Evolutionary conservation across 1,140 invertebrate genomes (phyloP), one percentile per base, ranked within the genome.

Genomic region (Penaeus chinensis): DNA sequence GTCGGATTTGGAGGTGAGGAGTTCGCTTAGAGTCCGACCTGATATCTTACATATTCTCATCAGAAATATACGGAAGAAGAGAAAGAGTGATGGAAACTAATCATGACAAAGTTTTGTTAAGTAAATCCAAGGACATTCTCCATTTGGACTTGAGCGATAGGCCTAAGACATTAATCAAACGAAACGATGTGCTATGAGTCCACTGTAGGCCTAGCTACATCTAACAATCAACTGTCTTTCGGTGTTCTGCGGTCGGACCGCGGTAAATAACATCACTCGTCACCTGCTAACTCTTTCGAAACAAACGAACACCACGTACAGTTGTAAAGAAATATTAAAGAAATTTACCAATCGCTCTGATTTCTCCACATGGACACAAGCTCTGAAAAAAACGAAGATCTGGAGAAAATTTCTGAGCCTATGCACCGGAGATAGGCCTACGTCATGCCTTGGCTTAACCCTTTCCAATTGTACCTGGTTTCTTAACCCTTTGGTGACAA

Each of bases 131-230:
- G 84, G 84, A 37, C 76, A 66, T 42, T 66, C 84, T 66, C 84
- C 76, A 85, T 66, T 85, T 85, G 84, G 84, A 66, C 76, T 78
- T 85, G 78, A 80, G 76, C 84, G 84, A 85, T 85, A 85, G 77
- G 84, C 84, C 84, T 85, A 85, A 85, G 77, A 60, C 84, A 85
- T 85, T 85, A 85, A 85, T 85, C 84, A 85, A 85, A 85, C 84
- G 84, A 85, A 85, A 85, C 84, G 76, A 79, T 85, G 79, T 85
- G 62, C 69, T 85, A 63, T 80, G 84, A 79, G 62, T 74, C 84
- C 54, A 16, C 22, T 32, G 20, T 80, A 85, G 77, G 84, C 84
- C 77, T 85, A 85, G 47, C 54, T 37, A 79, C 54, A 42, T n/a
- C 65, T n/a, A 27, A 42, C n/a, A 76, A 84, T 27, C 24, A 19